These are phyloP conservation scores for Rachycentron canadum DNA, from an alignment of 2,797 vertebrate species.

Conservation along the genomic window DNA sequence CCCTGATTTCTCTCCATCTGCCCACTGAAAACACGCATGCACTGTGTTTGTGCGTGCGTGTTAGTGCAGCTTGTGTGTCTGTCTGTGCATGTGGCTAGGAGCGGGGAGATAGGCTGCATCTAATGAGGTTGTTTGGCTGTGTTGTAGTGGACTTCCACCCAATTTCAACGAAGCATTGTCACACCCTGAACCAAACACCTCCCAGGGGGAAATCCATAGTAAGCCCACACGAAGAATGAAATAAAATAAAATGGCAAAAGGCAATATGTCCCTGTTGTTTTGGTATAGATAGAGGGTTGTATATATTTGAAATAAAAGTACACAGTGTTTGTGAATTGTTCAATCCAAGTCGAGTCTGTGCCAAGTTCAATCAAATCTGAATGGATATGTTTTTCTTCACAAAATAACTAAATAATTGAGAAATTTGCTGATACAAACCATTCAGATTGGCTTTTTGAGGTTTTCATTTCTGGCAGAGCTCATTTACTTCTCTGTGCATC, in stretches of 20 bases:
- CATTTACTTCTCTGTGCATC: slow-evolving; percentile 26
- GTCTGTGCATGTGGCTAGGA: slow-evolving; percentile 3
- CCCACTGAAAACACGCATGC: slow-evolving; percentile 49
- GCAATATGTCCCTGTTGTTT: not conserved
- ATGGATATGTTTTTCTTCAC: not conserved
- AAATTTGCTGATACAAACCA: not conserved
- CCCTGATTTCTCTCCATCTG: slow-evolving; percentile 65
- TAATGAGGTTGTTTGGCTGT: slow-evolving; percentile 24
- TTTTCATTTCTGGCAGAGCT: not conserved
- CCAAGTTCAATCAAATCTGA: not conserved
- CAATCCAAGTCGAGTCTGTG: not conserved
- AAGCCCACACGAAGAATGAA: not conserved
- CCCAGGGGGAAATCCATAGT: slow-evolving; percentile 3
- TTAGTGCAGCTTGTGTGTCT: slow-evolving; percentile 33
- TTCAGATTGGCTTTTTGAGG: not conserved
- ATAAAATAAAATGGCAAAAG: not conserved
- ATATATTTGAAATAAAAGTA: not conserved
- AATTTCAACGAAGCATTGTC: slow-evolving; percentile 26
- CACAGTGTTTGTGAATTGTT: not conserved
- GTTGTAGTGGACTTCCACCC: slow-evolving; percentile 5
- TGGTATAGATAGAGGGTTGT: not conserved
- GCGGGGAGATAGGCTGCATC: not conserved
- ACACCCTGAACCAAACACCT: slow-evolving; percentile 18
- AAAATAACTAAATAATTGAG: slow-evolving; percentile 8
- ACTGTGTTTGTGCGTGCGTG: slow-evolving; percentile 33